Percentiles rank a stretch among this genome's conserved stretches.
Evolutionary conservation across 2,888 invertebrate species (phyloP).

Genomic region (Alcis repandata): DNA sequence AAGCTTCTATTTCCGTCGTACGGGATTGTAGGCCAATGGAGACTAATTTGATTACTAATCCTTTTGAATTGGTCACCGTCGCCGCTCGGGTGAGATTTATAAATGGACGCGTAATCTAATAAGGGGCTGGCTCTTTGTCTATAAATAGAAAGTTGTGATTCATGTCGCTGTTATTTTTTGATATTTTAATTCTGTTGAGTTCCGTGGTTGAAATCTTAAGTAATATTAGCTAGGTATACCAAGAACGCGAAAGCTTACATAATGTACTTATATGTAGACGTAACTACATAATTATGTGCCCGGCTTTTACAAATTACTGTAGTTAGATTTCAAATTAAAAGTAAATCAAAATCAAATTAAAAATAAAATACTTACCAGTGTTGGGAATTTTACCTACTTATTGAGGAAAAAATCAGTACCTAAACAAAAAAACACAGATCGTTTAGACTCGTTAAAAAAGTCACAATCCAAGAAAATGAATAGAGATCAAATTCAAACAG

Average conservation of each 20-base stretch:
- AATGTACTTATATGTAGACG: too few relatives aligned
- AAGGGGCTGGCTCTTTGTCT: slow-evolving; percentile 32
- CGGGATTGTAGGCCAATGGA: slow-evolving; percentile 40
- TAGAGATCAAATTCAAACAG: slow-evolving; percentile 17
- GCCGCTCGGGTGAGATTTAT: slow-evolving; percentile 25
- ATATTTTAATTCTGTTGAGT: neutral
- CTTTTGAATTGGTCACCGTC: slow-evolving; percentile 34
- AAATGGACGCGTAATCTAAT: slow-evolving; percentile 29
- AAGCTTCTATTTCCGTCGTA: slow-evolving; percentile 43
- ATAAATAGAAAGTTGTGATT: slow-evolving; percentile 17
- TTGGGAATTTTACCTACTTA: too few relatives aligned
- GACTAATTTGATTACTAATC: slow-evolving; percentile 49
- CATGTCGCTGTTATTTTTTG: slow-evolving; percentile 6
- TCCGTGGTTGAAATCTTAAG: too few relatives aligned
- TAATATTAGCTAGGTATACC: too few relatives aligned
- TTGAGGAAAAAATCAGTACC: too few relatives aligned
- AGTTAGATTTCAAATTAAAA: too few relatives aligned
- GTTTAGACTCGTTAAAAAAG: neutral
- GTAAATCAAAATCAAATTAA: too few relatives aligned
- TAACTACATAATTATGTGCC: too few relatives aligned
- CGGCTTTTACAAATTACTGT: too few relatives aligned
- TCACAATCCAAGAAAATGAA: neutral
- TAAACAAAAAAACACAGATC: too few relatives aligned
- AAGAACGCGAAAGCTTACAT: too few relatives aligned
- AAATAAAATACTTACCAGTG: too few relatives aligned